Base-by-base conservation (phyloP, 2,797 vertebrate species). In the Erpetoichthys calabaricus region DNA sequence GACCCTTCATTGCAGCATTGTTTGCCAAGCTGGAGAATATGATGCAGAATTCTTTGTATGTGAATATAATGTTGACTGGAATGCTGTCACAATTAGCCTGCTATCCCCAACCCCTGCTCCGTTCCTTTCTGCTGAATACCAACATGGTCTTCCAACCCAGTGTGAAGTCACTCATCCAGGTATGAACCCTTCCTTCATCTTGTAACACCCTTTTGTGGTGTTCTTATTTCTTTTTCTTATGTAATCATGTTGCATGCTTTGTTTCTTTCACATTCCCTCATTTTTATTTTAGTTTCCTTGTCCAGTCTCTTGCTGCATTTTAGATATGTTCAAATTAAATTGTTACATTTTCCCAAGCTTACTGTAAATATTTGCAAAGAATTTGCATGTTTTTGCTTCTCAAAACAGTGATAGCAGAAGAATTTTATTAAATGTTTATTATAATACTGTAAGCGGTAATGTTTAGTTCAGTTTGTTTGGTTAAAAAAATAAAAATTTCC, bases 111-210 rank as follows among this genome's bases (percentile, higher is more conserved):
- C 95, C 94, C 45, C 87, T 98, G 67, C 88, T 98, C 47, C 91
- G 92, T 71, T 98, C 94, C 79, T 98, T 98, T 78, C 91, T 98
- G 65, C 93, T 98, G 67, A 98, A 96, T 83, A 92, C 93, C 81
- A 98, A 94, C 82, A 97, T 98, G 93, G 95, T 98, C 78, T 98
- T 98, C 86, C 95, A 98, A 83, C 95, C 95, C 68, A 96, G 92
- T 5, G 82, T 98, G 74, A 98, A 98, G 80, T 98, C 94, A 45
- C 86, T 98, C 68, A 86, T 98, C 68, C 95, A 98, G 93, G 94
- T 95, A 81, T 5, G 3, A 9, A 9, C 9, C 6, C 4, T 44
- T 3, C 25, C 8, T 5, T 3, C 52, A 42, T 42, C 25, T 25
- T 25, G 25, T 25, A 25, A 25, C 58, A 7, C 49, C 47, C 53